A percentile compares a stretch with the other conserved stretches of the same genome.
Evolutionary conservation across 2,888 invertebrate genomes (phyloP).

Genomic region (Oxytorus armatus): DNA sequence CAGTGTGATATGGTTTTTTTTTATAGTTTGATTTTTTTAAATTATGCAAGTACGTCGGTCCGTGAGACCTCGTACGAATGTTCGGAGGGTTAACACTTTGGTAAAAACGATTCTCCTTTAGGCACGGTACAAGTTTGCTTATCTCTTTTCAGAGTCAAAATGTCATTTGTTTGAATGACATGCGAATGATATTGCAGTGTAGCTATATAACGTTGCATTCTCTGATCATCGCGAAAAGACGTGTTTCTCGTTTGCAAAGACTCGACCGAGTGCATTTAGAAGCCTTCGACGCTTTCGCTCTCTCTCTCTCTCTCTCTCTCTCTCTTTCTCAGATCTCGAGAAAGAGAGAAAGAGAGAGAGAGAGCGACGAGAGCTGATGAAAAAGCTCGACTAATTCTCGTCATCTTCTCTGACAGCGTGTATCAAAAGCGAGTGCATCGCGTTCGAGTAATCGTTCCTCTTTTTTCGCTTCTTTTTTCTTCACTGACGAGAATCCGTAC

Average conservation of each 20-base stretch:
- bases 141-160: conserved; percentile 3
- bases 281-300: conserved; percentile 45
- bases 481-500: conserved; percentile 37
- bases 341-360: conserved; percentile 1
- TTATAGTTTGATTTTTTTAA: neutral
- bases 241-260: conserved; percentile 30
- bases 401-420: conserved; percentile 43
- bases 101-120: neutral
- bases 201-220: conserved; percentile 16
- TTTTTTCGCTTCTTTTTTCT: conserved; percentile 28
- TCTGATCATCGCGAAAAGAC: conserved; percentile 13
- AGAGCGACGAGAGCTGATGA: conserved; percentile 47
- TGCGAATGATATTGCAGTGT: conserved; percentile 24
- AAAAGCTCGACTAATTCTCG: conserved; percentile 61
- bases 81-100: neutral
- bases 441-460: neutral
- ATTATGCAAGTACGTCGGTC: neutral
- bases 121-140: neutral
- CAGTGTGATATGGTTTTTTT: neutral
- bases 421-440: conserved; percentile 3
- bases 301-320: neutral
- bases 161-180: conserved; percentile 37
- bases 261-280: conserved; percentile 62
- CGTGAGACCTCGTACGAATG: neutral
- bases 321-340: neutral